These are phyloP conservation scores for Amazona ochrocephala DNA, from an alignment of 2,797 vertebrate species.

Conservation along the genomic window DNA sequence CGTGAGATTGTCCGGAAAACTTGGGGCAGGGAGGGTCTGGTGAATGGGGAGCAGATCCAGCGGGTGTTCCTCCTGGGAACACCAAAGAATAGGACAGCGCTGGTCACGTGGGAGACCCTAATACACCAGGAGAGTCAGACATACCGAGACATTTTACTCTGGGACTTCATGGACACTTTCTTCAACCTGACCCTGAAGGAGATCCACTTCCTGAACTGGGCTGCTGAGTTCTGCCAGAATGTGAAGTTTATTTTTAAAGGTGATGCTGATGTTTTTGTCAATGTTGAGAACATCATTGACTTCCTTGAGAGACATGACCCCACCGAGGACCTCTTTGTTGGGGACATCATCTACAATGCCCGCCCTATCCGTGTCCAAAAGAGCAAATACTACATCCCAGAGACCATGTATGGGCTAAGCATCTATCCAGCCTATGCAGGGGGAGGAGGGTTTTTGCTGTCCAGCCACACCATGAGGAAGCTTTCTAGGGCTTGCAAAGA, in stretches of 20 bases:
- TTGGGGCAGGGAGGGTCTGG: conserved; percentile 88
- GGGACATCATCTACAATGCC: conserved; percentile 92
- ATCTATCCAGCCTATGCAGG: conserved; percentile 92
- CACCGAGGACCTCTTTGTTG: conserved; percentile 86
- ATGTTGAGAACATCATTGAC: conserved; percentile 91
- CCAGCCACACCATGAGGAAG: conserved; percentile 85
- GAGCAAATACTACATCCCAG: conserved; percentile 95
- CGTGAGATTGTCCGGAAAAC: conserved; percentile 94
- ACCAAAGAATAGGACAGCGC: conserved; percentile 79
- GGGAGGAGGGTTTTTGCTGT: conserved; percentile 94
- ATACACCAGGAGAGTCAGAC: conserved; percentile 88
- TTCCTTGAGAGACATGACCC: conserved; percentile 83
- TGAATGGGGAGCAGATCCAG: conserved; percentile 82
- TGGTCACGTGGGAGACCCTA: conserved; percentile 88
- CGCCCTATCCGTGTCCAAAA: conserved; percentile 86
- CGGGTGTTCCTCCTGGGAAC: conserved; percentile 91
- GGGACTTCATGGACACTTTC: conserved; percentile 97
- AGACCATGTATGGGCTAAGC: conserved; percentile 88
- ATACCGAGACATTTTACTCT: conserved; percentile 90
- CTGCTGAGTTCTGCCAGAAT: conserved; percentile 84
- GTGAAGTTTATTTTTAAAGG: conserved; percentile 95
- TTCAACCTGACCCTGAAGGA: conserved; percentile 98
- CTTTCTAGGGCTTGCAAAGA: conserved; percentile 87
- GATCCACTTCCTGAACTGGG: conserved; percentile 94
- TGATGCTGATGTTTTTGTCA: conserved; percentile 93